Conservation (phyloP, 2,113 vertebrate genomes). For the Cyprinodon brontotheroides region DNA sequence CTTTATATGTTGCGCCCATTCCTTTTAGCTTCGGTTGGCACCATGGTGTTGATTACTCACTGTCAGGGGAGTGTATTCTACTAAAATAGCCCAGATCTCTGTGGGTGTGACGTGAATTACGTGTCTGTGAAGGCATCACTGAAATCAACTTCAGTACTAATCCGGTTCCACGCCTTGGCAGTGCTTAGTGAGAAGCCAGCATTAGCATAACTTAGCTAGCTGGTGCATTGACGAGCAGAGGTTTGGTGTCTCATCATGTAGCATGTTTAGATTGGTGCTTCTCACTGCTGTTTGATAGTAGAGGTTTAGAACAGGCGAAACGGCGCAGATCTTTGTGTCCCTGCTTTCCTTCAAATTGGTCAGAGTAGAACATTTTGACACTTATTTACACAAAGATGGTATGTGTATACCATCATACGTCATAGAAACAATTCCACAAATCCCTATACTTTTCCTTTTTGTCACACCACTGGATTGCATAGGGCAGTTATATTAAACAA, state of each 20-base stretch:
- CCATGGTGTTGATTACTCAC: constrained; percentile 49
- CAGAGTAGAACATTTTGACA: constrained; percentile 43
- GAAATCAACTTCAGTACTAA: constrained; percentile 78
- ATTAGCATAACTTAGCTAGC: constrained; percentile 77
- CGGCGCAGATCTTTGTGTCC: constrained; percentile 35
- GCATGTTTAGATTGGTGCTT: constrained; percentile 39
- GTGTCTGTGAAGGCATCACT: constrained; percentile 45
- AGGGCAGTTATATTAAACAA: not conserved
- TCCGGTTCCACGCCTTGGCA: constrained; percentile 70
- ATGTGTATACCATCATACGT: constrained; percentile 31
- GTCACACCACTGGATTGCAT: not conserved
- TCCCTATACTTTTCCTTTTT: not conserved
- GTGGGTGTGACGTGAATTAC: no score
- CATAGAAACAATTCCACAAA: no score
- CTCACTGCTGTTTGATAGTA: constrained; percentile 25
- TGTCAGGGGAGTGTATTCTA: constrained; percentile 55
- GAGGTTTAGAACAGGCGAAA: constrained; percentile 52
- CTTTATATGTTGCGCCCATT: constrained; percentile 34
- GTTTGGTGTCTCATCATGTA: constrained; percentile 44
- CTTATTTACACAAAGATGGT: constrained; percentile 70
- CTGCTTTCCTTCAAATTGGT: constrained; percentile 46
- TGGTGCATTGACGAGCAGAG: constrained; percentile 61
- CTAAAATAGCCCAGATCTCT: constrained; percentile 48
- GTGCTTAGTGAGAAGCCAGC: constrained; percentile 58
- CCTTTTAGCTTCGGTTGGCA: constrained; percentile 34